Base-by-base conservation (phyloP, 1,140 invertebrate genomes). In the Cotesia typhae region DNA sequence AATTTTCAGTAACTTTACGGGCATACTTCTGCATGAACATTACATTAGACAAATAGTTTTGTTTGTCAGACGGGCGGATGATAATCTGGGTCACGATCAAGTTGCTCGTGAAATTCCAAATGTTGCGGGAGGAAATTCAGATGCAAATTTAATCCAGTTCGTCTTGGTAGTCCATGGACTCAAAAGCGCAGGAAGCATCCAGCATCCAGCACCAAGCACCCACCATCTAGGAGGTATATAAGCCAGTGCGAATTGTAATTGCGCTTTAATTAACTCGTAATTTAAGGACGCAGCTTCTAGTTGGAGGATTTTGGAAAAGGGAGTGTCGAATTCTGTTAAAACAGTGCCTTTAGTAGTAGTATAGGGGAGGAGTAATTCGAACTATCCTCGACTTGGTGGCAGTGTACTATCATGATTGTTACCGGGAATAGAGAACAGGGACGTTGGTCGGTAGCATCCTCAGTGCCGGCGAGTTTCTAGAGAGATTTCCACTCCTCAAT, bases 201-300 rank as follows among this genome's bases (percentile, higher is more conserved):
- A 47, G 6, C 6, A 47, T 0, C 41, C 41, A n/a, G n/a, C n/a
- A n/a, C n/a, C n/a, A n/a, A 10, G 41, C 41, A 60, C 20, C 35
- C 17, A 17, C 1, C 28, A 28, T 61, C 47, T 35, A 61, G 47
- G 41, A 41, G 63, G 28, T 28, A 28, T 28, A 28, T 28, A n/a
- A 36, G 71, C 63, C 70, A 20, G 67, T 68, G 72, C 72, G 74
- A 77, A 80, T 81, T 72, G 78, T 79, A 81, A 80, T 80, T 78
- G 77, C 74, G 67, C 69, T 71, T 78, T 77, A 79, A 81, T 81
- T 77, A 81, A 81, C 76, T 66, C n/a, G 77, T 78, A 79, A 79
- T 76, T 77, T 78, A 76, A 79, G 78, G 74, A 76, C 70, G 74
- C 68, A 53, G 38, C 57, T 38, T 61, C 41, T 65, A 17, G 12